These are phyloP conservation scores for Rallus limicola DNA, from an alignment of 2,113 vertebrate genomes.

Conservation along the genomic window DNA sequence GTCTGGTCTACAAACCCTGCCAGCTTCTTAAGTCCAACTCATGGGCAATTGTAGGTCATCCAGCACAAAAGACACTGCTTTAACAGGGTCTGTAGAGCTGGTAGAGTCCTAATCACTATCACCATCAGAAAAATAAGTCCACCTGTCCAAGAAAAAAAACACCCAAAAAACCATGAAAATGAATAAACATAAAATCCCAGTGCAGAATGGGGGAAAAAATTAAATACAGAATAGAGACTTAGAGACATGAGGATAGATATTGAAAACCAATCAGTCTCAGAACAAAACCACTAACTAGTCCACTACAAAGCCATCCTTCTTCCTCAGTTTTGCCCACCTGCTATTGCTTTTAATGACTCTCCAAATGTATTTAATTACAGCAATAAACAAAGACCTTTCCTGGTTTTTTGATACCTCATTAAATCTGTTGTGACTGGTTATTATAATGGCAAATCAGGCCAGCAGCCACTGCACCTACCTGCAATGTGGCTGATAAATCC, in stretches of 20 bases:
- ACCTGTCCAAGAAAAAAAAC: background rate
- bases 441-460: background rate
- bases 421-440: conserved; percentile 23
- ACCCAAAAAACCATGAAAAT: background rate
- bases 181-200: background rate
- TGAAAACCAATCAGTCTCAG: background rate
- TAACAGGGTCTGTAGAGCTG: background rate
- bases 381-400: conserved; percentile 25
- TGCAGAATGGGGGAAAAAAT: background rate
- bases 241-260: background rate
- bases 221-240: background rate
- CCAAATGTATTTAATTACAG: conserved; percentile 19
- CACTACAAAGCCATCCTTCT: conserved; percentile 12
- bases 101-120: background rate
- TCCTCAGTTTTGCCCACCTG: background rate
- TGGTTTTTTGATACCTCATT: conserved; percentile 31
- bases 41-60: background rate
- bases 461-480: background rate
- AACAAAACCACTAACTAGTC: background rate
- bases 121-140: background rate
- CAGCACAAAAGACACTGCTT: background rate
- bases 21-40: background rate
- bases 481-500: background rate
- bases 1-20: background rate
- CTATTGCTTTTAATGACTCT: background rate